These are phyloP conservation scores for Cotesia vestalis DNA, from an alignment of 1,140 invertebrate genomes.

Conservation along the genomic window DNA sequence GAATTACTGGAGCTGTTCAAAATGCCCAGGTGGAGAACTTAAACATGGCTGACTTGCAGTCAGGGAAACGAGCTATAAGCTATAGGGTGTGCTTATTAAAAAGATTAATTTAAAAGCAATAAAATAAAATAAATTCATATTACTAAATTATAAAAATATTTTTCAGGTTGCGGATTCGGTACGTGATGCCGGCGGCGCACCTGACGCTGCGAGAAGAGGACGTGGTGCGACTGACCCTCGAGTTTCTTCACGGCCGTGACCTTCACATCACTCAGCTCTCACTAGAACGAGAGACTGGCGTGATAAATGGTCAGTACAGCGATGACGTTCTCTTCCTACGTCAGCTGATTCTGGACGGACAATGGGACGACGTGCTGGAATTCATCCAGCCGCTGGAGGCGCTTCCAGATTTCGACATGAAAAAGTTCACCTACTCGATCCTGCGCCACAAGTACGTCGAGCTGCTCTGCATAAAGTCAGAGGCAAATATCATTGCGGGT, in stretches of 20 bases:
- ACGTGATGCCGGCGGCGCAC: constrained; percentile 83
- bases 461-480: constrained; percentile 92
- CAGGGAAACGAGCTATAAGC: too few relatives aligned
- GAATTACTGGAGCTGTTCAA: constrained; percentile 11
- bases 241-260: constrained; percentile 91
- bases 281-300: constrained; percentile 92
- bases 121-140: too few relatives aligned
- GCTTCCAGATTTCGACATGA: constrained; percentile 80
- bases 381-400: constrained; percentile 95
- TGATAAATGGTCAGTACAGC: constrained; percentile 91
- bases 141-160: too few relatives aligned
- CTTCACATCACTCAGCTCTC: constrained; percentile 91
- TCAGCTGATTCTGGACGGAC: constrained; percentile 94
- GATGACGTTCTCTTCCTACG: constrained; percentile 94
- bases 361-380: constrained; percentile 97
- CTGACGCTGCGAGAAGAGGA: constrained; percentile 89
- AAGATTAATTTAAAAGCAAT: not conserved
- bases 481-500: constrained; percentile 73
- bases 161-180: constrained; percentile 70
- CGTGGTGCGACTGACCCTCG: constrained; percentile 87
- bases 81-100: not conserved
- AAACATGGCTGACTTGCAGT: not conserved
- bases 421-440: constrained; percentile 86
- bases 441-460: constrained; percentile 94
- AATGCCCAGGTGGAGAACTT: constrained; percentile 8